Evolutionary conservation across 2,888 invertebrate species (phyloP).

Genomic region (Synergus umbraculus): DNA sequence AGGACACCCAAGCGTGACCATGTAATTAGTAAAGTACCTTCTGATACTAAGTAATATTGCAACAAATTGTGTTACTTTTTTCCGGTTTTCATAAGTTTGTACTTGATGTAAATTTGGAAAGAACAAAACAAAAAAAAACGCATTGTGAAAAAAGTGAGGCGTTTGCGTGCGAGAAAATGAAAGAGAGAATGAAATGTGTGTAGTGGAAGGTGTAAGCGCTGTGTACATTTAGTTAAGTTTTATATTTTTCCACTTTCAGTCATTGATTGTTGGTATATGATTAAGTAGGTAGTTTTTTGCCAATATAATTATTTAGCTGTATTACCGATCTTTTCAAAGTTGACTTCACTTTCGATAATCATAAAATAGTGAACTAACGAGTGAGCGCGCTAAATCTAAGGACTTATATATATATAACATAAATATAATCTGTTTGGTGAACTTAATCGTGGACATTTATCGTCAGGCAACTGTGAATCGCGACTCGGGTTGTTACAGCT

Average conservation of each 20-base stretch:
- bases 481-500: neutral
- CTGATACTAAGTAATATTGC: constrained; percentile 65
- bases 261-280: constrained; percentile 75
- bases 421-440: constrained; percentile 35
- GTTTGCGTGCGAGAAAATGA: constrained; percentile 52
- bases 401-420: neutral
- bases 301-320: constrained; percentile 49
- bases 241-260: constrained; percentile 76
- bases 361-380: constrained; percentile 29
- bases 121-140: constrained; percentile 50
- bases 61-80: constrained; percentile 73
- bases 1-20: constrained; percentile 74
- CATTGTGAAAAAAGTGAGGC: constrained; percentile 52
- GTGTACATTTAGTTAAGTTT: constrained; percentile 77
- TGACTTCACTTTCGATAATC: constrained; percentile 26
- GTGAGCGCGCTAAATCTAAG: constrained; percentile 16
- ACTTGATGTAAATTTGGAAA: constrained; percentile 75
- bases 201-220: constrained; percentile 59
- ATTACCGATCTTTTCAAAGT: constrained; percentile 19
- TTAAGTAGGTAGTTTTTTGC: constrained; percentile 61
- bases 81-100: constrained; percentile 76
- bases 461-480: constrained; percentile 6
- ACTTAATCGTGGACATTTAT: constrained; percentile 29
- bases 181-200: constrained; percentile 46
- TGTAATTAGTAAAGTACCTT: constrained; percentile 71